Percentiles rank a stretch among this genome's conserved stretches.
These are phyloP conservation scores for Delphinapterus leucas DNA, from an alignment of 2,113 vertebrate genomes.

Conservation along the genomic window DNA sequence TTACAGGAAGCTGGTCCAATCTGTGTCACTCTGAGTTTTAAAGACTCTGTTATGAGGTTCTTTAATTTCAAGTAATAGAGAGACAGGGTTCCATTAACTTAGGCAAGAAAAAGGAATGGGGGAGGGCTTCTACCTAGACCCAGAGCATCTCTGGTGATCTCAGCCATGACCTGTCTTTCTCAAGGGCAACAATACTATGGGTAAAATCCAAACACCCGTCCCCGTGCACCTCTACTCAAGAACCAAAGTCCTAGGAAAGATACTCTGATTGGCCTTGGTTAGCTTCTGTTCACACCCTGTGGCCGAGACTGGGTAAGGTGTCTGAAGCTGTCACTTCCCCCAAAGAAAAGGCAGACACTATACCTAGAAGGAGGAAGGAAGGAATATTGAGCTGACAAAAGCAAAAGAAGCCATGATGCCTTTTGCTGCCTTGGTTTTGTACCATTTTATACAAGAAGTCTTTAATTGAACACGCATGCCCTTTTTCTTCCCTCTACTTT, in stretches of 20 bases:
- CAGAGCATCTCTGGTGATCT: background rate
- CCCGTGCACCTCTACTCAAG: background rate
- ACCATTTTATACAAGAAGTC: background rate
- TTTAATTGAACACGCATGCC: background rate
- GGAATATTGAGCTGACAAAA: accelerated
- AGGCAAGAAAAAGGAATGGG: background rate
- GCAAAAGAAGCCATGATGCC: background rate
- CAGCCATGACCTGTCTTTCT: background rate
- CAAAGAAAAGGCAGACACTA: background rate
- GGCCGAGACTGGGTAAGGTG: background rate
- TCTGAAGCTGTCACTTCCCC: background rate
- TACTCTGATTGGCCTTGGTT: background rate
- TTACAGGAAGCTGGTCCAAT: background rate
- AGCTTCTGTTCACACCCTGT: background rate
- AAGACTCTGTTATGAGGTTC: background rate
- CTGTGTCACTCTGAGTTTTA: background rate
- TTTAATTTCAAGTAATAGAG: background rate
- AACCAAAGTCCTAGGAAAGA: background rate
- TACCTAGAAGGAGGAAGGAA: background rate
- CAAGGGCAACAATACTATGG: background rate
- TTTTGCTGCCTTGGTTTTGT: background rate
- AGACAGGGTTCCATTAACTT: background rate
- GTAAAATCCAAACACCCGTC: background rate
- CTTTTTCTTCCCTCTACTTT: background rate
- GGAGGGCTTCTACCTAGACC: background rate